A percentile compares a stretch with the other conserved stretches of the same genome.
Evolutionary conservation across 2,113 vertebrate genomes (phyloP).

Genomic region (Tautogolabrus adspersus): DNA sequence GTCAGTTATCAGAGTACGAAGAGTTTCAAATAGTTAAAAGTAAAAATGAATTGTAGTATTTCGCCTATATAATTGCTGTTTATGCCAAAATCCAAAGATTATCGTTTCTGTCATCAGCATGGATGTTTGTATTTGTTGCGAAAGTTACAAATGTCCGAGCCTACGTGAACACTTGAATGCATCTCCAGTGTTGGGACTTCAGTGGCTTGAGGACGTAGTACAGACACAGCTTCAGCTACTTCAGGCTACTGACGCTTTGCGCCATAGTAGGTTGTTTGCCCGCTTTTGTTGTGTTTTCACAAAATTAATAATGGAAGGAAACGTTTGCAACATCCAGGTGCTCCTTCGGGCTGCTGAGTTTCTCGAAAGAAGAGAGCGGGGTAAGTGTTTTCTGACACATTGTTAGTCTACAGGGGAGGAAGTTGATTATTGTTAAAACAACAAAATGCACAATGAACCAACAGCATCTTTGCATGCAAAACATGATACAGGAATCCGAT

Average conservation of each 20-base stretch:
- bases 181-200: constrained; percentile 1
- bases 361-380: constrained; percentile 90
- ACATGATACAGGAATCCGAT: rapidly evolving
- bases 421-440: constrained; percentile 65
- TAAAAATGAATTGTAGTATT: background rate
- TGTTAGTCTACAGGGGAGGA: constrained; percentile 55
- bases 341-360: constrained; percentile 93
- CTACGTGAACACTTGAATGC: constrained; percentile 30
- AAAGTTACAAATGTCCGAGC: background rate
- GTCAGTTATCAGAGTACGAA: too few relatives aligned
- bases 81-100: too few relatives aligned
- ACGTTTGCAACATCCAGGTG: constrained; percentile 90
- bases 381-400: constrained; percentile 70
- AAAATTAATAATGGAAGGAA: constrained; percentile 84
- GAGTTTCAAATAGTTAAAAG: too few relatives aligned
- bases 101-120: background rate
- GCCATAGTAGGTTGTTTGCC: constrained; percentile 17
- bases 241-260: constrained; percentile 5
- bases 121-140: rapidly evolving
- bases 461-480: background rate
- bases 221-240: constrained; percentile 42
- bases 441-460: constrained; percentile 35
- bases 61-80: too few relatives aligned
- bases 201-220: constrained; percentile 56
- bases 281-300: constrained; percentile 4